Percentiles rank a stretch among this genome's conserved stretches.
Conservation (phyloP, 1,140 invertebrate genomes). For the Hypothenemus hampei region DNA sequence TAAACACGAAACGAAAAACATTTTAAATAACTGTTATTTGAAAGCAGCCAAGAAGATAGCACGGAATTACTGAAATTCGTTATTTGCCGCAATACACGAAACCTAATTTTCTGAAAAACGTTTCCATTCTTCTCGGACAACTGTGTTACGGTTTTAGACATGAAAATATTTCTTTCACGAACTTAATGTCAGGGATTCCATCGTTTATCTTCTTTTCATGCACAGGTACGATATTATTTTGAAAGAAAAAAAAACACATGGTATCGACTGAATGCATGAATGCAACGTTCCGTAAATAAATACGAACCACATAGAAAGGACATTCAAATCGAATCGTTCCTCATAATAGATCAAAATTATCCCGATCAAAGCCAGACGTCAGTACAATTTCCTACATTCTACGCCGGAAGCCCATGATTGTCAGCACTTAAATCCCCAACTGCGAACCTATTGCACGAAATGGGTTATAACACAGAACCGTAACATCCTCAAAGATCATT, state of each 20-base stretch:
- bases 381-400: conserved; percentile 26
- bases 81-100: conserved; percentile 14
- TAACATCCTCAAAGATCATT: no score
- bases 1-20: conserved; percentile 24
- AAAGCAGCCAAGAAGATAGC: conserved; percentile 22
- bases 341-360: conserved; percentile 28
- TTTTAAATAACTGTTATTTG: conserved; percentile 26
- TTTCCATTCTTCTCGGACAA: conserved; percentile 5
- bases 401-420: conserved; percentile 26
- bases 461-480: conserved; percentile 11
- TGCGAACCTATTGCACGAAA: conserved; percentile 25
- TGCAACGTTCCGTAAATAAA: conserved; percentile 16
- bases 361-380: conserved; percentile 24
- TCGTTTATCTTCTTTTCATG: no score
- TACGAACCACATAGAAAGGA: conserved; percentile 10
- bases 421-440: conserved; percentile 28
- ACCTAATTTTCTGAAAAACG: conserved; percentile 7
- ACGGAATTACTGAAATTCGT: conserved; percentile 21
- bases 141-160: conserved; percentile 6
- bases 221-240: no score
- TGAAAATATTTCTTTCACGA: no score
- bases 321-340: conserved; percentile 18
- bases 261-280: conserved; percentile 2
- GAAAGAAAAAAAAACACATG: no score
- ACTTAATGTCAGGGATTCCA: no score